These are phyloP conservation scores for Auanema freiburgensis DNA, from an alignment of 2,888 invertebrate genomes.

Conservation along the genomic window DNA sequence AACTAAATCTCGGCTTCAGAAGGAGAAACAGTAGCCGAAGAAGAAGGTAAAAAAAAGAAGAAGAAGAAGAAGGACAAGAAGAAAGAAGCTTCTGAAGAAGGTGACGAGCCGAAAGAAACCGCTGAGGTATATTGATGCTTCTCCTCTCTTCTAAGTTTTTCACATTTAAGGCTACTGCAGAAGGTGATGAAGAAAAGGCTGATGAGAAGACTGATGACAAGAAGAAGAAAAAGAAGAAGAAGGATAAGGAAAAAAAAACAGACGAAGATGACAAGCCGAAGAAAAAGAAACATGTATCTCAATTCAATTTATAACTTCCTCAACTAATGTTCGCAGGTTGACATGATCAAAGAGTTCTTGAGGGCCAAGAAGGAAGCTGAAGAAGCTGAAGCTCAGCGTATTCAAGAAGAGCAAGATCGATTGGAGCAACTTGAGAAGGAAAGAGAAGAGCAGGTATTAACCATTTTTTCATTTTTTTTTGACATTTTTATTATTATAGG, in stretches of 20 bases:
- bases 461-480: not conserved
- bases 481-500: constrained; percentile 10
- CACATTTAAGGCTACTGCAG: not conserved
- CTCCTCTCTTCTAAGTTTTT: not conserved
- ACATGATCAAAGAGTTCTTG: constrained; percentile 65
- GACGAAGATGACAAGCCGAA: constrained; percentile 27
- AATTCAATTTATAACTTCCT: not conserved
- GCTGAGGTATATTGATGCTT: not conserved
- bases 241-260: constrained; percentile 35
- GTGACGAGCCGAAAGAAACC: constrained; percentile 6
- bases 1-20: too few species aligned
- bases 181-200: constrained; percentile 17
- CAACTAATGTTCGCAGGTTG: constrained; percentile 14
- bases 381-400: constrained; percentile 67
- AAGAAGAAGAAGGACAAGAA: constrained; percentile 42
- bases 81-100: constrained; percentile 31
- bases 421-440: constrained; percentile 32
- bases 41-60: constrained; percentile 34
- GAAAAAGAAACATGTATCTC: constrained; percentile 38
- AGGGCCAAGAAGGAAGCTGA: constrained; percentile 73
- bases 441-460: constrained; percentile 37
- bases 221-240: constrained; percentile 49
- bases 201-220: constrained; percentile 29
- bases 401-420: constrained; percentile 74
- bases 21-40: constrained; percentile 12